Evolutionary conservation across 2,888 invertebrate genomes (phyloP).

Genomic region (Ernsta delagoae): DNA sequence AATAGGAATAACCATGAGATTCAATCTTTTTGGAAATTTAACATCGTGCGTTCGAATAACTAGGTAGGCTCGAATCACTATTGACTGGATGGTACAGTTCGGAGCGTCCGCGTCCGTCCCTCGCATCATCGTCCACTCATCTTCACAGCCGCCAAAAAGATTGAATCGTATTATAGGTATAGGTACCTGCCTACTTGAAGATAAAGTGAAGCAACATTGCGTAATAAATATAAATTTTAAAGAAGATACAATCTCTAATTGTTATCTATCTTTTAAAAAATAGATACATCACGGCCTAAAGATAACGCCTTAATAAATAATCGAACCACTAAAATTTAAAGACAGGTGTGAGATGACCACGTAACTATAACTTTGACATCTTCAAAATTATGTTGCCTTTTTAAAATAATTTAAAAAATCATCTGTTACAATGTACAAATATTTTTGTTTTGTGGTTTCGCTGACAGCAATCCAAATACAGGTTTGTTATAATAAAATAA

Average conservation of each 20-base stretch:
- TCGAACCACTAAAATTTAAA: not conserved
- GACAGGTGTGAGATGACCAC: not conserved
- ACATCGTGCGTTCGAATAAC: too few relatives aligned
- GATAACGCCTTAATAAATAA: not conserved
- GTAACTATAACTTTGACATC: not conserved
- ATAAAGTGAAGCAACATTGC: too few relatives aligned
- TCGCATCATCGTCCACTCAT: too few relatives aligned
- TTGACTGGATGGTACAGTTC: too few relatives aligned
- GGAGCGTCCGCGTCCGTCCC: too few relatives aligned
- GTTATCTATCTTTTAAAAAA: slow-evolving; percentile 1
- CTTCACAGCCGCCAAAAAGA: too few relatives aligned
- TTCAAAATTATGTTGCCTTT: not conserved
- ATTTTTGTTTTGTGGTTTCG: slow-evolving; percentile 6
- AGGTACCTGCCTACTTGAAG: too few relatives aligned
- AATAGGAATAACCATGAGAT: too few relatives aligned
- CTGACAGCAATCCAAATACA: slow-evolving; percentile 31
- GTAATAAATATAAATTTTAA: not conserved
- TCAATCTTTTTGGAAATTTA: too few relatives aligned
- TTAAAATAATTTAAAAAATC: not conserved
- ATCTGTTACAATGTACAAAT: slow-evolving; percentile 20
- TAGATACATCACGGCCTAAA: not conserved
- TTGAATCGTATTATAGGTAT: too few relatives aligned
- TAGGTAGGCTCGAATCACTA: too few relatives aligned
- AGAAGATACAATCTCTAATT: not conserved
- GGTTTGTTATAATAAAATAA: slow-evolving; percentile 10